A percentile compares a stretch with the other conserved stretches of the same genome.
These are phyloP conservation scores for Zeugodacus cucurbitae DNA, from an alignment of 1,140 invertebrate species.

Conservation along the genomic window DNA sequence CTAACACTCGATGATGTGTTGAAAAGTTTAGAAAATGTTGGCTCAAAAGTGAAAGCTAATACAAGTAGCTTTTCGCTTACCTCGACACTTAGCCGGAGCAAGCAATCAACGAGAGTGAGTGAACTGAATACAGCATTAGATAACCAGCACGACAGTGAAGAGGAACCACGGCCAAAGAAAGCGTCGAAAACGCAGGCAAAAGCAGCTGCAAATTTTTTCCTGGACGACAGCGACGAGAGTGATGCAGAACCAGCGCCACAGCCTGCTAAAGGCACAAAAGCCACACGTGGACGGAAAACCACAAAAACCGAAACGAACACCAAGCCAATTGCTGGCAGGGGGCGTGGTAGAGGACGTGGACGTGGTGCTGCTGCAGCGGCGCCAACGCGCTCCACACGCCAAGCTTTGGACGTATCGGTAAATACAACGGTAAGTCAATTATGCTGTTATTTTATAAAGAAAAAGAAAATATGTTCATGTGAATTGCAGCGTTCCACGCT, in stretches of 20 bases:
- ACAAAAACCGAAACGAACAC: neutral
- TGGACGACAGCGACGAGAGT: constrained; percentile 18
- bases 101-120: neutral
- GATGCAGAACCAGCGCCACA: neutral
- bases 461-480: neutral
- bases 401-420: neutral
- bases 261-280: constrained; percentile 20
- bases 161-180: neutral
- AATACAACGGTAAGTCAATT: neutral
- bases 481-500: neutral
- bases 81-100: neutral
- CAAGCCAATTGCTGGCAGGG: constrained; percentile 16
- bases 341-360: constrained; percentile 42
- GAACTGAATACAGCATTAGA: too few species aligned
- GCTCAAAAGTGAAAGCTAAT: constrained; percentile 37
- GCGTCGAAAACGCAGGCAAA: neutral
- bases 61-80: neutral
- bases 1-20: constrained; percentile 52
- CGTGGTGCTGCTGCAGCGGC: constrained; percentile 6
- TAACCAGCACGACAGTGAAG: neutral
- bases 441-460: neutral
- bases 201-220: neutral
- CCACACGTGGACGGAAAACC: neutral
- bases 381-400: neutral
- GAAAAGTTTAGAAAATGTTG: constrained; percentile 51